Conservation (phyloP, 2,797 vertebrate genomes). For the Notolepis coatsorum region DNA sequence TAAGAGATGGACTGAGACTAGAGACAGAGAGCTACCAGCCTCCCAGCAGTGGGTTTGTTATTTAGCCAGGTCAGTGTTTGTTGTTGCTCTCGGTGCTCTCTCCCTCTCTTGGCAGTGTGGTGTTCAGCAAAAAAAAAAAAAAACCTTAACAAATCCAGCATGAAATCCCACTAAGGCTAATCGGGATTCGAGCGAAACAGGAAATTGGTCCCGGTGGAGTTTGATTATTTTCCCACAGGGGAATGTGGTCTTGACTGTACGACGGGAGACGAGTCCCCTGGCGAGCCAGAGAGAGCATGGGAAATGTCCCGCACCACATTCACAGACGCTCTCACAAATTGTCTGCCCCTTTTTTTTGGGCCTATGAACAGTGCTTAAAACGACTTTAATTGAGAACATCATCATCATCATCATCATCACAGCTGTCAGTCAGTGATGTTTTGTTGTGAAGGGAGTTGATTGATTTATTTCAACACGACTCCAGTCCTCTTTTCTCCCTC, state of each 20-base stretch:
- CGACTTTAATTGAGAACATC: not conserved
- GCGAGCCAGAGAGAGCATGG: constrained; percentile 60
- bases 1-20: not conserved
- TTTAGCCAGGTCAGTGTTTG: constrained; percentile 35
- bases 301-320: constrained; percentile 47
- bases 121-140: too few relatives aligned
- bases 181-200: constrained; percentile 50
- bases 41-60: constrained; percentile 15
- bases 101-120: not conserved
- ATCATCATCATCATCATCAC: too few relatives aligned
- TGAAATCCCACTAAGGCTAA: constrained; percentile 50
- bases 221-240: constrained; percentile 57
- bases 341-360: constrained; percentile 32
- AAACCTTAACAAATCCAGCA: constrained; percentile 43
- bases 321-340: constrained; percentile 53
- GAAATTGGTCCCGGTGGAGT: constrained; percentile 57
- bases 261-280: constrained; percentile 49
- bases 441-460: too few relatives aligned
- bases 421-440: too few relatives aligned
- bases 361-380: constrained; percentile 6
- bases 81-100: constrained; percentile 24
- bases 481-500: too few relatives aligned
- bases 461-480: too few relatives aligned
- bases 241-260: constrained; percentile 39
- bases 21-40: not conserved